Evolutionary conservation across 1,140 invertebrate species (phyloP), one percentile per base, ranked within the genome.

Genomic region (Melipona quadrifasciata): DNA sequence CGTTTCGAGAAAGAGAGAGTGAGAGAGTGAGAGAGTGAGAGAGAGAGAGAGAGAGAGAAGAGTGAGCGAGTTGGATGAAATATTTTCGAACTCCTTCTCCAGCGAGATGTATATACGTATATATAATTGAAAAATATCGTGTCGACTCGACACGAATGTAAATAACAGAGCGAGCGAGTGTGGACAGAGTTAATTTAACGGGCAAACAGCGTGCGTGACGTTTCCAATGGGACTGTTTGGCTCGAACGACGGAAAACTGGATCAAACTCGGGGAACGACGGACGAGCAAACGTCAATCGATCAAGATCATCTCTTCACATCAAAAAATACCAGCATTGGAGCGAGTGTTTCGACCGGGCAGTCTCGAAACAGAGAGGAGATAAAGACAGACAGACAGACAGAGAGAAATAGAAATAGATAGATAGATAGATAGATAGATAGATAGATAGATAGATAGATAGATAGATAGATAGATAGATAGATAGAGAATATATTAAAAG

Each of bases 261-360:
- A 75, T 11, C 14, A 61, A 24, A 14, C 4, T 61, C 31, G 31
- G 24, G 1, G 51, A 79, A 80, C 47, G 65, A 75, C 47, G 68
- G 58, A 84, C 87, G 80, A 84, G 88, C 88, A 88, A 86, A 47
- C 87, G 65, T 85, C 34, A 24, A 47, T 24, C 75, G 77, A 88
- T 76, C 67, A 61, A 71, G 73, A 89, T 47, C 39, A n/a, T n/a
- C 6, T 47, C 39, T 8, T 47, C 8, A 47, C 6, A 39, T 47
- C 55, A 77, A 55, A 58, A 88, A n/a, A n/a, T n/a, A 88, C 55
- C 61, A 88, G 71, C 75, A 80, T 27, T 70, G 39, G 57, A 82
- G 75, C 79, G 65, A 85, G 14, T 64, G 47, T 47, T 67, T 65
- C 79, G 75, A 55, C 53, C 76, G 74, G 34, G 67, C 75, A 47